phyloP scores from a whole-genome alignment of 2,797 vertebrate genomes.

The Mycteria americana region DNA sequence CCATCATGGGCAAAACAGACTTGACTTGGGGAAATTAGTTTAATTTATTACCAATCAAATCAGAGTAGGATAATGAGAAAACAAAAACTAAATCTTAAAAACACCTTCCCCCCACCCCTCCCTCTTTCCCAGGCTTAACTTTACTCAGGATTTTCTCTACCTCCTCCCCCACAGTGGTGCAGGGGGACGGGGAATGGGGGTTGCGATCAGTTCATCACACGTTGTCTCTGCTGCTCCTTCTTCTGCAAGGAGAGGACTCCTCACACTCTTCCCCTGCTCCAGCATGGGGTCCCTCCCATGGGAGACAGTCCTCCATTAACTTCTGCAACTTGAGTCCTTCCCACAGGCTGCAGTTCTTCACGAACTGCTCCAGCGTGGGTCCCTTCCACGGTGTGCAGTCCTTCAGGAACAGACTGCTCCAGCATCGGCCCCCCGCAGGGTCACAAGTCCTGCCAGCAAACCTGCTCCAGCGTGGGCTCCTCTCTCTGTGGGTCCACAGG shows the following conservation, averaged over 20 bases:
- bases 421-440: fast-evolving
- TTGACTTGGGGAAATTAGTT: not conserved
- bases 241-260: not conserved
- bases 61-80: not conserved
- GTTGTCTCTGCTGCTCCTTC: not conserved
- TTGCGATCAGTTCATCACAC: not conserved
- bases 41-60: not conserved
- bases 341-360: not conserved
- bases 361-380: not conserved
- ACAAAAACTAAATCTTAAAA: not conserved
- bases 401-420: not conserved
- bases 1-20: not conserved
- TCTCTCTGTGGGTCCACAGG: no score
- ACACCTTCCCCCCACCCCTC: not conserved
- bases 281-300: fast-evolving
- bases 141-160: not conserved
- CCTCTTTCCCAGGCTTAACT: not conserved
- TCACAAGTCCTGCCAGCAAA: not conserved
- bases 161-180: fast-evolving
- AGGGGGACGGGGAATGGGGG: not conserved
- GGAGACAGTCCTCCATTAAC: not conserved
- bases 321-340: not conserved
- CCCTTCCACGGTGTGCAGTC: not conserved
- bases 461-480: not conserved
- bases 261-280: not conserved